phyloP scores from a whole-genome alignment of 2,113 vertebrate genomes.

The Actinemys pallida region DNA sequence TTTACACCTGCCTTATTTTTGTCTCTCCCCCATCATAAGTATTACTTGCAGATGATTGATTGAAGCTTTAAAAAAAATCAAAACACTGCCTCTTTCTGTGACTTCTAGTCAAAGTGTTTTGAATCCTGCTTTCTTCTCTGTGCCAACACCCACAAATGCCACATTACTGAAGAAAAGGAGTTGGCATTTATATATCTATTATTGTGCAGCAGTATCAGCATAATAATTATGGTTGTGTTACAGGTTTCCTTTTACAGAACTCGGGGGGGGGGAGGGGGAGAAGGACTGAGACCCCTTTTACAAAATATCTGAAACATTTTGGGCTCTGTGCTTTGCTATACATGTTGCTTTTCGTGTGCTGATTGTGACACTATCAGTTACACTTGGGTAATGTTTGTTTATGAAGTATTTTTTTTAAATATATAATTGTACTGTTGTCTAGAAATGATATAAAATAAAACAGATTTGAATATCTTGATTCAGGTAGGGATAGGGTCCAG shows the following conservation, averaged over 20 bases:
- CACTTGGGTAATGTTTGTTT: neutral
- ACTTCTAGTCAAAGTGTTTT: neutral
- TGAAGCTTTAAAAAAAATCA: neutral
- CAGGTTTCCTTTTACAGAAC: neutral
- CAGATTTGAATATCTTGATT: too few relatives aligned
- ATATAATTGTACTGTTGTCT: neutral
- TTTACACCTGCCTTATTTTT: neutral
- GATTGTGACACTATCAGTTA: neutral
- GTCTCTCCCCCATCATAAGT: neutral
- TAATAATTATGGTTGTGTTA: neutral
- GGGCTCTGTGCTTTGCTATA: too few relatives aligned
- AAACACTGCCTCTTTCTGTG: neutral
- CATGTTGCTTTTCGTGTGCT: neutral
- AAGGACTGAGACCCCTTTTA: neutral
- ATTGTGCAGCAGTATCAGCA: neutral
- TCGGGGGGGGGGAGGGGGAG: too few relatives aligned
- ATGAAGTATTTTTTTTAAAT: neutral
- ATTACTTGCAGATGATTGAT: neutral
- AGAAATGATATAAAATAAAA: neutral
- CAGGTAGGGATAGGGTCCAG: too few relatives aligned
- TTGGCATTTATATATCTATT: neutral
- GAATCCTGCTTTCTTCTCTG: neutral
- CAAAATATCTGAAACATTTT: neutral
- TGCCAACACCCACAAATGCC: neutral
- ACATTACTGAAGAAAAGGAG: neutral